Base-by-base conservation (phyloP, 2,888 invertebrate species). In the Kryphioiulus occultus region DNA sequence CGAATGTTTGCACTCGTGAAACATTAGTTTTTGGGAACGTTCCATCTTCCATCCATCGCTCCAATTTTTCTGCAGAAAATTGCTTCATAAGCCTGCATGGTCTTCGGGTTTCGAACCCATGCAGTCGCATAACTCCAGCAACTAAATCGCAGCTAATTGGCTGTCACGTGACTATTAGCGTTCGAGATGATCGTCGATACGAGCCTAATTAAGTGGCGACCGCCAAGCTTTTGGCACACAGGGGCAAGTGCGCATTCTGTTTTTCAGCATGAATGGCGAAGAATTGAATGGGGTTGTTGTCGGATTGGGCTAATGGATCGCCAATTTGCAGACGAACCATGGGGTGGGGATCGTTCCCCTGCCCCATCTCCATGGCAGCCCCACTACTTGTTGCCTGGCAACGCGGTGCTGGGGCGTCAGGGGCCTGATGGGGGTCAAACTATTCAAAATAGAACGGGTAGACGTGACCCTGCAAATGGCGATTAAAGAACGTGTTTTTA, bases 231-330 rank as follows among this genome's bases (percentile, higher is more conserved):
- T 47, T 12, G 47, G 47, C 19, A 47, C 9, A 19, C 3, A 17
- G 15, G 47, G 47, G 19, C 47, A 47, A 47, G 47, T 47, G 47
- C 47, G 15, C 47, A 47, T 47, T 47, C 47, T 47, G 47, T 47
- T 47, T 47, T 47, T 47, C 47, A 47, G 12, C 47, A 47, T 47
- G 47, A 47, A 47, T 17, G 47, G 17, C 47, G 47, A 47, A 47
- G 47, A 47, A 47, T 47, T 47, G 47, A 47, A 47, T 47, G 47
- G 47, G 47, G 85, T 32, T 85, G 85, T 85, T 85, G 35, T 85
- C 85, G 85, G 85, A 85, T 85, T 85, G 85, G 39, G 39, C 85
- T 85, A 85, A 85, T 85, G 85, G 85, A 85, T n/a, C 85, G 19
- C 85, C 85, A 85, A 85, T 85, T 85, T 85, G 39, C 35, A 42